Evolutionary conservation across 2,113 vertebrate genomes (phyloP), one percentile per base, ranked within the genome.

Genomic region (Todiramphus chloris): DNA sequence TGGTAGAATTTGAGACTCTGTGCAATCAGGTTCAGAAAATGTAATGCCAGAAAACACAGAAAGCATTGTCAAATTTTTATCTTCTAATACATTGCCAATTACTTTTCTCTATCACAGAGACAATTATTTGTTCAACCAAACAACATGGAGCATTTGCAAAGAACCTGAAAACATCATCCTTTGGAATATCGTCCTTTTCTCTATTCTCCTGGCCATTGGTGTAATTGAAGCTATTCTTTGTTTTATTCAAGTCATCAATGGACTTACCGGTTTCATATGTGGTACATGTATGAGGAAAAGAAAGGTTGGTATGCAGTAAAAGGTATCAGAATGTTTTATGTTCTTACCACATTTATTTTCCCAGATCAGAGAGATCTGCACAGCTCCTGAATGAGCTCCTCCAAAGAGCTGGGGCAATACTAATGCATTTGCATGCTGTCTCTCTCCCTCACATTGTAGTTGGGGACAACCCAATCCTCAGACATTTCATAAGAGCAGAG

Each of bases 161-260:
- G 89, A 81, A 60, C 98, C 99, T 4, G 44, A 98, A 37, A 98
- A 99, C 13, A 94, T 95, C 0, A 93, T 99, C 60, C 92, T 99
- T 95, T 98, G 98, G 98, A 98, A 98, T 66, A 79, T 98, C 0
- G 93, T 98, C 20, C 97, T 99, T 33, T 99, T 99, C 96, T 98
- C 98, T 97, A 98, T 98, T 30, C 94, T 99, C 41, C 92, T 99
- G 96, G 64, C 90, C 16, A 92, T 98, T 2, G 97, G 98, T 19
- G 16, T 84, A 8, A 59, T 99, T 74, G 99, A 99, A 97, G 13
- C 96, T 62, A 53, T 98, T 55, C 98, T 99, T 55, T 99, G 98
- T 53, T 97, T 97, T 75, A 96, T 98, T 85, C 98, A 99, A 97
- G 97, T 98, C 13, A 41, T 98, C 93, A 99, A 97, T 58, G 98